Conservation (phyloP, 2,797 vertebrate genomes). For the Phalanger gymnotis region DNA sequence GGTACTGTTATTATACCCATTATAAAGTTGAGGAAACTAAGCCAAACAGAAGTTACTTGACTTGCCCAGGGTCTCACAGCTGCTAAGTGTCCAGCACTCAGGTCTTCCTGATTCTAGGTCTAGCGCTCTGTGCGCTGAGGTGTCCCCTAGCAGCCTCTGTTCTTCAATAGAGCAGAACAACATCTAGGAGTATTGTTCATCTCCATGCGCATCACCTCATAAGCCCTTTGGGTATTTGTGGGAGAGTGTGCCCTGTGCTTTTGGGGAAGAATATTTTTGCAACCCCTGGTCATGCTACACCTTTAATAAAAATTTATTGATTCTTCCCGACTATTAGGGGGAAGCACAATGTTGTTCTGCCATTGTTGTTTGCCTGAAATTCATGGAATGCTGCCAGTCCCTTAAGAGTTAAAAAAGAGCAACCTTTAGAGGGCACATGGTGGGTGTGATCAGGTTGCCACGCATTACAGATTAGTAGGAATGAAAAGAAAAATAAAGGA, state of each 20-base stretch:
- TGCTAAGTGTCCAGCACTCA: background rate
- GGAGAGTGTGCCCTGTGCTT: background rate
- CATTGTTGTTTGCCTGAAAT: background rate
- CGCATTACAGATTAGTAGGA: background rate
- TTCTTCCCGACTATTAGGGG: background rate
- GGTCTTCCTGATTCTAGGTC: background rate
- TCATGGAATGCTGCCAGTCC: background rate
- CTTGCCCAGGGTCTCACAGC: background rate
- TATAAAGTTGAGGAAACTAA: background rate
- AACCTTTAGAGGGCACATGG: background rate
- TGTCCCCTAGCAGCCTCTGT: accelerated
- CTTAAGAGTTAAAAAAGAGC: background rate
- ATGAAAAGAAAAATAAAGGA: background rate
- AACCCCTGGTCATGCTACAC: background rate
- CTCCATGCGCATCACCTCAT: background rate
- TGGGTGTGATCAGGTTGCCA: background rate
- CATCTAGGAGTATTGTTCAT: background rate
- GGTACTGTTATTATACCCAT: background rate
- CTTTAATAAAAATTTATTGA: background rate
- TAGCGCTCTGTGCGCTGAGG: background rate
- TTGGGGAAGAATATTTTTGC: background rate
- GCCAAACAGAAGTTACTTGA: background rate
- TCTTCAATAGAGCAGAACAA: background rate
- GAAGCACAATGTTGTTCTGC: background rate
- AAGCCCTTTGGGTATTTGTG: background rate